Evolutionary conservation across 2,113 vertebrate genomes (phyloP).

Genomic region (Peromyscus maniculatus): DNA sequence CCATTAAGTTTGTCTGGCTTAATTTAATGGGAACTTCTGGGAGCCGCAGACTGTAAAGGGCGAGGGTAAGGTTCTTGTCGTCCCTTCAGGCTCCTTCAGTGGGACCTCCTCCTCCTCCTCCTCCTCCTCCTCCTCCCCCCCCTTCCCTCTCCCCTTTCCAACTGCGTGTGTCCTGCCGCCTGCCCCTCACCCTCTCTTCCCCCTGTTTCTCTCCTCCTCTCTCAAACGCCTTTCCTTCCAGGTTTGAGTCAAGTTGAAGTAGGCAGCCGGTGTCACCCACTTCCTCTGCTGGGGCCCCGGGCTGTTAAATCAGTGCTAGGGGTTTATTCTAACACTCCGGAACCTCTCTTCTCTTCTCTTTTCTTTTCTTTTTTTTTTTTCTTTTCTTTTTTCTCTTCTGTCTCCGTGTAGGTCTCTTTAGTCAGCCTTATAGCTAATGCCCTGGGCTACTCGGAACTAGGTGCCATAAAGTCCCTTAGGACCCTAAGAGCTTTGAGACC

Average conservation of each 20-base stretch:
- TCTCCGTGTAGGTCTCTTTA: constrained; percentile 99
- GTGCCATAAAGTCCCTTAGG: constrained; percentile 99
- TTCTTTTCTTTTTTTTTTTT: constrained; percentile 87
- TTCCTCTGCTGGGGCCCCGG: constrained; percentile 83
- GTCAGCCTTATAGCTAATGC: constrained; percentile 99
- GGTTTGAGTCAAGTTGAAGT: constrained; percentile 95
- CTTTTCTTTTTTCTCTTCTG: constrained; percentile 93
- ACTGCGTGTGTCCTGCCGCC: constrained; percentile 84
- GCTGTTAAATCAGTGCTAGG: constrained; percentile 93
- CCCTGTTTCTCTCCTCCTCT: constrained; percentile 91
- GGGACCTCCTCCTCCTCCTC: constrained; percentile 81
- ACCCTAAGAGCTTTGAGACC: constrained; percentile 99
- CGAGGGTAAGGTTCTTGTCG: constrained; percentile 99
- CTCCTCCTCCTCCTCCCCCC: constrained; percentile 74
- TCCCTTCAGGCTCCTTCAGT: constrained; percentile 94
- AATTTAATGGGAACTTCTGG: constrained; percentile 97
- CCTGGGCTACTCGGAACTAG: constrained; percentile 99
- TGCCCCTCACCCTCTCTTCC: constrained; percentile 84
- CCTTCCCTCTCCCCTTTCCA: constrained; percentile 77
- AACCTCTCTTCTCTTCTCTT: constrained; percentile 93
- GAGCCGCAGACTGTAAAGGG: constrained; percentile 95
- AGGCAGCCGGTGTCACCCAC: constrained; percentile 91
- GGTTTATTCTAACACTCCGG: constrained; percentile 98
- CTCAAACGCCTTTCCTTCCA: constrained; percentile 98
- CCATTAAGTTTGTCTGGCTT: constrained; percentile 99